Evolutionary conservation across 1,140 invertebrate species (phyloP).

Genomic region (Aphaenogaster rudis): DNA sequence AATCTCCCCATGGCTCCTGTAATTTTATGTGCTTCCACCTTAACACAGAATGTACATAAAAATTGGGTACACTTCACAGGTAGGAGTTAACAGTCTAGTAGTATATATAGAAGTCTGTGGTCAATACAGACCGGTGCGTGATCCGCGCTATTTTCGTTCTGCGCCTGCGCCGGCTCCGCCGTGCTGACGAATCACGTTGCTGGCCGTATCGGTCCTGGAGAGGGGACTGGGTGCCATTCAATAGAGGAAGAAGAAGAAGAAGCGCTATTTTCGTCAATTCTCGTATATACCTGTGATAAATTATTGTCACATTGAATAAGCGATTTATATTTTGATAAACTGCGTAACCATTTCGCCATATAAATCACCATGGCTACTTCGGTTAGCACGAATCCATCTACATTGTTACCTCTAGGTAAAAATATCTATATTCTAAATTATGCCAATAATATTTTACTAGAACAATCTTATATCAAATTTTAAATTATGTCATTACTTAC

Average conservation of each 20-base stretch:
- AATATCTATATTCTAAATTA: not conserved
- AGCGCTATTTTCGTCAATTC: not conserved
- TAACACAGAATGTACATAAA: too few relatives aligned
- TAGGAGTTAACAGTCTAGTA: too few relatives aligned
- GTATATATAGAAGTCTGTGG: too few relatives aligned
- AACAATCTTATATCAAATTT: not conserved
- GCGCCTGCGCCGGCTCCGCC: too few relatives aligned
- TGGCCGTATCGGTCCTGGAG: too few relatives aligned
- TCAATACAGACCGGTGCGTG: not conserved
- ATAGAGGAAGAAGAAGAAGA: too few relatives aligned
- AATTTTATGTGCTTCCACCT: too few relatives aligned
- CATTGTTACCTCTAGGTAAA: constrained; percentile 90
- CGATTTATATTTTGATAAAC: not conserved
- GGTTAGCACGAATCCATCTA: constrained; percentile 90
- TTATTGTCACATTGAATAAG: not conserved
- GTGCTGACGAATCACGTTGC: too few relatives aligned
- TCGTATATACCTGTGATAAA: not conserved
- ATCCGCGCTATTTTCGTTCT: not conserved
- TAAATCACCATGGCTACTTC: constrained; percentile 82
- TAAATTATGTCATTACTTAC: constrained; percentile 37
- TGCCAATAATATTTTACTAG: not conserved
- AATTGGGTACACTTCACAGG: too few relatives aligned
- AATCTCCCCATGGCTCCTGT: too few relatives aligned
- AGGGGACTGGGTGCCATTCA: too few relatives aligned
- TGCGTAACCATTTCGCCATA: too few relatives aligned